Evolutionary conservation across 2,888 invertebrate species (phyloP).

Genomic region (Anorthoa munda): DNA sequence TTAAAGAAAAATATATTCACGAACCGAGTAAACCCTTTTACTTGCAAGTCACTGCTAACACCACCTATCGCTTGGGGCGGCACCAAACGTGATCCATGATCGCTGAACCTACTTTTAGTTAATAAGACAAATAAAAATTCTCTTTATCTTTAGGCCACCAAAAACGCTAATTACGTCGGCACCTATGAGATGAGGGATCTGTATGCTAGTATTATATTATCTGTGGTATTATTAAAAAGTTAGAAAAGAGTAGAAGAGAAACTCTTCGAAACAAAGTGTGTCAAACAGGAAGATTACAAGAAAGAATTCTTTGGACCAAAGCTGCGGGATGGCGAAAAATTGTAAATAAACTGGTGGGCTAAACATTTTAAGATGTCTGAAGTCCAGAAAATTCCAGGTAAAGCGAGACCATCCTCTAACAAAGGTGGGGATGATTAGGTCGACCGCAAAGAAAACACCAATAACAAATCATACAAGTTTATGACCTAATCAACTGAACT

Average conservation of each 20-base stretch:
- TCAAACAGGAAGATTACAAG: not conserved
- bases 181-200: too few relatives aligned
- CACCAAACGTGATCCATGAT: too few relatives aligned
- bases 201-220: too few relatives aligned
- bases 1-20: too few relatives aligned
- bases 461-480: conserved; percentile 53
- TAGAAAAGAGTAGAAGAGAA: not conserved
- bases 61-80: too few relatives aligned
- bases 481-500: conserved; percentile 38
- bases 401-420: not conserved
- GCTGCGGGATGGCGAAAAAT: not conserved
- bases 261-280: not conserved
- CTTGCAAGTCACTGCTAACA: too few relatives aligned
- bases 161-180: too few relatives aligned
- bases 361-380: not conserved
- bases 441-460: not conserved
- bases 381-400: conserved; percentile 1
- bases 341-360: not conserved
- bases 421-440: not conserved
- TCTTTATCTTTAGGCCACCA: too few relatives aligned
- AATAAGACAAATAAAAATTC: too few relatives aligned
- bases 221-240: not conserved
- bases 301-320: not conserved
- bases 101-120: too few relatives aligned
- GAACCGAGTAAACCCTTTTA: too few relatives aligned